phyloP scores from a whole-genome alignment of 2,888 invertebrate genomes.

The Pseudococcus longispinus region DNA sequence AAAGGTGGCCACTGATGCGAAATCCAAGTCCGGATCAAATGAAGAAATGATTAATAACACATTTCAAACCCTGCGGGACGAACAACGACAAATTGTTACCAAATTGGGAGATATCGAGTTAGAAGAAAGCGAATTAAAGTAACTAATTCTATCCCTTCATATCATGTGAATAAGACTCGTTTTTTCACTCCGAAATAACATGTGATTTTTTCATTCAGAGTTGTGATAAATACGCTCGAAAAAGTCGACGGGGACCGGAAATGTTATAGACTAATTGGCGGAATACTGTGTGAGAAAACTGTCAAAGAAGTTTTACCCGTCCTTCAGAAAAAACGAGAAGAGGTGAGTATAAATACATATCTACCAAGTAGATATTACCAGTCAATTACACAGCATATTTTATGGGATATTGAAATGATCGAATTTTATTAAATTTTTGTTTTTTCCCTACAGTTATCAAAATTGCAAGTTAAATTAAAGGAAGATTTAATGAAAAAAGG shows the following conservation, averaged over 20 bases:
- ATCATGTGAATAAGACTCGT: not conserved
- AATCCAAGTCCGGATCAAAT: slow-evolving; percentile 67
- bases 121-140: slow-evolving; percentile 97
- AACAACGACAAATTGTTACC: slow-evolving; percentile 84
- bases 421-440: slow-evolving; percentile 2
- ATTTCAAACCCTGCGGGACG: slow-evolving; percentile 85
- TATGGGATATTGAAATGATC: not conserved
- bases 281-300: slow-evolving; percentile 89
- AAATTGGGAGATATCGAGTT: slow-evolving; percentile 92
- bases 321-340: slow-evolving; percentile 78
- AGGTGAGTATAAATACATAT: slow-evolving; percentile 65
- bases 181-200: not conserved
- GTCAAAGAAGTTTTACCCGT: slow-evolving; percentile 91
- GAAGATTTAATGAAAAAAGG: slow-evolving; percentile 87
- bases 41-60: slow-evolving; percentile 82
- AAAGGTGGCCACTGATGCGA: slow-evolving; percentile 56
- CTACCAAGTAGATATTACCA: too few species aligned
- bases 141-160: slow-evolving; percentile 61
- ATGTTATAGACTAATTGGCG: slow-evolving; percentile 93
- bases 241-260: slow-evolving; percentile 83
- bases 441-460: slow-evolving; percentile 28
- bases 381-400: too few species aligned
- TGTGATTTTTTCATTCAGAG: slow-evolving; percentile 66
- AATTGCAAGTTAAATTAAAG: slow-evolving; percentile 67
- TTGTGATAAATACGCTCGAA: slow-evolving; percentile 91